These are phyloP conservation scores for Rhagonycha fulva DNA, from an alignment of 2,888 invertebrate genomes.

Conservation along the genomic window DNA sequence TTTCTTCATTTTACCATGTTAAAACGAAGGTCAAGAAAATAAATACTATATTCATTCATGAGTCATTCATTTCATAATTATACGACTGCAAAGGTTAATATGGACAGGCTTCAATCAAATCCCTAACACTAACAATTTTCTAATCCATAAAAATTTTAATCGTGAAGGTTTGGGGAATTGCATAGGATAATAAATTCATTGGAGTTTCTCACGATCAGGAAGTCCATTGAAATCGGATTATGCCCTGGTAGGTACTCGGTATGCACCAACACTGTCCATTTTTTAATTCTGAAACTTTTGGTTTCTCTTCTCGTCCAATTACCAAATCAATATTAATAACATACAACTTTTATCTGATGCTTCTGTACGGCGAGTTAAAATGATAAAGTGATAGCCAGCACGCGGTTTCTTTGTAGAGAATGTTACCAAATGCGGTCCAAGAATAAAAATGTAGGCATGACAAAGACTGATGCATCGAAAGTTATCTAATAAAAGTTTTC, in stretches of 20 bases:
- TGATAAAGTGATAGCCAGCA: constrained; percentile 11
- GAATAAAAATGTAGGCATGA: constrained; percentile 14
- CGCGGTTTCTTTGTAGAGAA: constrained; percentile 16
- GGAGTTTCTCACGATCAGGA: background rate
- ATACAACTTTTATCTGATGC: constrained; percentile 9
- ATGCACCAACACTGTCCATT: background rate
- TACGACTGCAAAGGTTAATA: background rate
- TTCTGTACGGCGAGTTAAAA: constrained; percentile 12
- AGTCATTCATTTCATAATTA: too few species aligned
- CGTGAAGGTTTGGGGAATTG: background rate
- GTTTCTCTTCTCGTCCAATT: background rate
- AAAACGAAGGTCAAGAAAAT: too few species aligned
- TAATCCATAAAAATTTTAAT: background rate
- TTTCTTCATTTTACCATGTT: too few species aligned
- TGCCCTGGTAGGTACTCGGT: background rate
- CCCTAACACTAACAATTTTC: background rate
- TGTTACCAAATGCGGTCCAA: constrained; percentile 4
- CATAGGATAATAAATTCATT: background rate
- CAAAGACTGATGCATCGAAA: constrained; percentile 18
- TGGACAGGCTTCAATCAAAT: background rate
- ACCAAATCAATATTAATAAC: constrained; percentile 9
- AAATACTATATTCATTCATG: too few species aligned
- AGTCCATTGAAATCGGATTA: background rate
- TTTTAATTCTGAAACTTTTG: background rate
- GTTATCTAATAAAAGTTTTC: background rate